These are phyloP conservation scores for Gephyroberyx darwinii DNA, from an alignment of 2,797 vertebrate species.

Conservation along the genomic window DNA sequence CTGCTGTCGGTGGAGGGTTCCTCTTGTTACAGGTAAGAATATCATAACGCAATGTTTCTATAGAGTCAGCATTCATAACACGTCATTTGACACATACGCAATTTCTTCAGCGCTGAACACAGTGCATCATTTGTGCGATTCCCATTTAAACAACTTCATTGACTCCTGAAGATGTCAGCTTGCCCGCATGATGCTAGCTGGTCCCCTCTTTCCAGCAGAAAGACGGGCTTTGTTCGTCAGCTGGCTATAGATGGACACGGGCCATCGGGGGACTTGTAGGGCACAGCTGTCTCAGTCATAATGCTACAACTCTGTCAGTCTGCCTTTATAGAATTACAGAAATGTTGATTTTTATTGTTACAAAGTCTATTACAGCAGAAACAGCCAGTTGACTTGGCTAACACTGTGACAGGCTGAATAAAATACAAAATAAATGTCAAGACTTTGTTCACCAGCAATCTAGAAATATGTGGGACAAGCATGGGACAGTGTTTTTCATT, in stretches of 20 bases:
- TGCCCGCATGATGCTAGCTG: conserved; percentile 28
- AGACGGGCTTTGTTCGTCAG: conserved; percentile 30
- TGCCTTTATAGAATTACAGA: not conserved
- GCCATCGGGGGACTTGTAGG: conserved; percentile 33
- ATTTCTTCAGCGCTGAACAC: not conserved
- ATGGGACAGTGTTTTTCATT: too few species aligned
- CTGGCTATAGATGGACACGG: conserved; percentile 17
- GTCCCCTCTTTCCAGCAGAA: conserved; percentile 24
- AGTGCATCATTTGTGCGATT: not conserved
- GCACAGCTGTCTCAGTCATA: not conserved
- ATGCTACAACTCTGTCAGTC: not conserved
- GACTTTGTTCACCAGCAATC: too few species aligned
- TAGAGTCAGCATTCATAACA: not conserved
- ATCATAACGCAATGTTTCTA: not conserved
- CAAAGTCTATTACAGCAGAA: not conserved
- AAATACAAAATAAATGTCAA: not conserved
- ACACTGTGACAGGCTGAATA: not conserved
- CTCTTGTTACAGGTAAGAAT: conserved; percentile 92
- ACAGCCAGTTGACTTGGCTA: not conserved
- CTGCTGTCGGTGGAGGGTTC: conserved; percentile 97
- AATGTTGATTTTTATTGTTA: not conserved
- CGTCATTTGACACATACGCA: not conserved
- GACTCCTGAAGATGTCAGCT: conserved; percentile 16
- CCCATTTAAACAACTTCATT: not conserved
- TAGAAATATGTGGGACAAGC: too few species aligned